Evolutionary conservation across 1,140 invertebrate species (phyloP), one percentile per base, ranked within the genome.

Genomic region (Drosophila bocqueti): DNA sequence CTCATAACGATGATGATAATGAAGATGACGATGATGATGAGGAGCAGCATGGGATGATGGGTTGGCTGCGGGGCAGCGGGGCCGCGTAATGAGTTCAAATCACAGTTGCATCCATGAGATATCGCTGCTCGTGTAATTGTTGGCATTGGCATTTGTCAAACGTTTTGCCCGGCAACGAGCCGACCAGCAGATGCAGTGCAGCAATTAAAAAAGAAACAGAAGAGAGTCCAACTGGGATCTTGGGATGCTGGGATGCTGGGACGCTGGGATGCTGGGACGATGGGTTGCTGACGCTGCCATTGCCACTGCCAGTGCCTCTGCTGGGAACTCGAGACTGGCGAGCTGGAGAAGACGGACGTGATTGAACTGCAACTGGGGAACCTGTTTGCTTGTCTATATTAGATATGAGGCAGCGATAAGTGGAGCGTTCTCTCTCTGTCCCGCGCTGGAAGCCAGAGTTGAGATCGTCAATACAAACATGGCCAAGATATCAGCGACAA

Each of bases 391-490:
- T 89, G 84, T 89, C 84, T 90, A 89, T 90, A 89, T 89, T 89
- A 89, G 84, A 89, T 89, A 89, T 89, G 84, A 89, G 83, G 85
- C 84, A 89, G 83, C 84, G 84, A 89, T 89, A 89, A 89, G 84
- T 87, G 84, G 84, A 87, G 85, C 84, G 85, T 79, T 81, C 59
- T 50, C 59, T 69, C 75, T 73, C 75, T 83, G 54, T 67, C 42
- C 43, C 74, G 62, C 62, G 64, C 74, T 54, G 75, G 72, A 49
- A 69, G 60, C 73, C 54, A 79, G 73, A 67, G 67, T 69, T 89
- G 65, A 89, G 83, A 87, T 89, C 83, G 83, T 87, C 83, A 87
- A 89, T 90, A 90, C 85, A 89, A 89, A 89, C 84, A 89, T 89
- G 84, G 84, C 85, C 76, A 84, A 90, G 85, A 89, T 90, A 89